These are phyloP conservation scores for Uromys caudimaculatus DNA, from an alignment of 2,797 vertebrate genomes.

Conservation along the genomic window DNA sequence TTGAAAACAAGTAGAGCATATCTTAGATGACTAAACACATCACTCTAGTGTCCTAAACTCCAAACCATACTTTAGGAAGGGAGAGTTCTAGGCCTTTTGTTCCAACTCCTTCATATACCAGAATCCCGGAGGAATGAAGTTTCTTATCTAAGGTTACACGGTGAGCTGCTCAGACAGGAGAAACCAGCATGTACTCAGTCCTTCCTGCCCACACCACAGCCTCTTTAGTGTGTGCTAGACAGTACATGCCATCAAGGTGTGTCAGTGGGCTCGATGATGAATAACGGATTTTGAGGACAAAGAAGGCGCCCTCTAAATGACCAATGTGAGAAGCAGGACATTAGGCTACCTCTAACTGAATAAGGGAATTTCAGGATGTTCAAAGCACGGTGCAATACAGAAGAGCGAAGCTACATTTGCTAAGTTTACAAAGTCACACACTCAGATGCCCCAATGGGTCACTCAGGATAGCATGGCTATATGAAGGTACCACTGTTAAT, in stretches of 20 bases:
- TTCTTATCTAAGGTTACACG: neutral
- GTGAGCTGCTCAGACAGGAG: neutral
- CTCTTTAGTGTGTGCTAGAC: neutral
- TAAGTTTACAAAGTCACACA: neutral
- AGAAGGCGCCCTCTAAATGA: neutral
- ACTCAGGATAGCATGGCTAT: neutral
- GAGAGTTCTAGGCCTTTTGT: neutral
- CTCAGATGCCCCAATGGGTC: neutral
- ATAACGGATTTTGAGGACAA: neutral
- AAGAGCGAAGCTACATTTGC: neutral
- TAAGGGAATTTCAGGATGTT: neutral
- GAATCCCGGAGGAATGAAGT: neutral
- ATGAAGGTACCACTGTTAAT: slow-evolving; percentile 24
- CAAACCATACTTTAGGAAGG: neutral
- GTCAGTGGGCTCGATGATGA: neutral
- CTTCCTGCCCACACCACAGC: neutral
- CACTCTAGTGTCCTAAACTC: neutral
- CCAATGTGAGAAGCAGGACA: neutral
- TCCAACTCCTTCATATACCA: neutral
- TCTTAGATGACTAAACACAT: slow-evolving; percentile 8
- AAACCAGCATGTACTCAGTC: neutral
- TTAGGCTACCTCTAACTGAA: neutral
- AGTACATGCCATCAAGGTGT: neutral
- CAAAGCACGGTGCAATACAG: neutral
- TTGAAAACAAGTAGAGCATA: neutral